phyloP scores from a whole-genome alignment of 2,888 invertebrate species.

The Parelbella ahira region DNA sequence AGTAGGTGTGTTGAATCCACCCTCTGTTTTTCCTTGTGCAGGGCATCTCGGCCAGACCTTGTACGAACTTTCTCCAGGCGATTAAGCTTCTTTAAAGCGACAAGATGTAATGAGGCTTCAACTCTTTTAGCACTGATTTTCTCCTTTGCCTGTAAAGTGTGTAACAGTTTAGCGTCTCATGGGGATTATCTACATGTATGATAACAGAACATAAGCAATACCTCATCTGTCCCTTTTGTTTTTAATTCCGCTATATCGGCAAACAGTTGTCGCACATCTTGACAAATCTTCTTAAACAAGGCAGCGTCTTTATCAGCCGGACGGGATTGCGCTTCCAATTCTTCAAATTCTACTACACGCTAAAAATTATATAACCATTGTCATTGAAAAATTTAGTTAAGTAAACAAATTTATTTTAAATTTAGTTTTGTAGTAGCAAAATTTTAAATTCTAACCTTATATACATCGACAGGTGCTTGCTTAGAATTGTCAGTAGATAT shows the following conservation, averaged over 20 bases:
- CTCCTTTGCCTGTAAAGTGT: constrained; percentile 75
- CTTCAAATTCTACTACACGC: constrained; percentile 87
- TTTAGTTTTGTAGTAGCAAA: constrained; percentile 3
- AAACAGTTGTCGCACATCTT: constrained; percentile 84
- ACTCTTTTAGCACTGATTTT: constrained; percentile 85
- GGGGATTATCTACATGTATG: too few relatives aligned
- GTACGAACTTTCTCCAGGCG: constrained; percentile 93
- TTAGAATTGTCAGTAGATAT: constrained; percentile 56
- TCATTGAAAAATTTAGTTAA: too few relatives aligned
- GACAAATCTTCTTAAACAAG: constrained; percentile 85
- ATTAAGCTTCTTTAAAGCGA: constrained; percentile 94
- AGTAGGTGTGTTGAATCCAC: constrained; percentile 95
- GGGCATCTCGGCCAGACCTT: constrained; percentile 88
- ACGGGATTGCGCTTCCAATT: constrained; percentile 84
- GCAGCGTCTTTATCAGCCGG: constrained; percentile 84
- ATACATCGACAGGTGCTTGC: constrained; percentile 77
- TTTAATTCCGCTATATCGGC: constrained; percentile 85
- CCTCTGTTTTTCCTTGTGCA: constrained; percentile 90
- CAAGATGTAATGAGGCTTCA: constrained; percentile 87
- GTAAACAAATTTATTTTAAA: neutral
- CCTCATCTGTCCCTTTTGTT: constrained; percentile 76
- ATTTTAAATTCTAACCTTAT: constrained; percentile 69
- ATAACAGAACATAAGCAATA: constrained; percentile 36
- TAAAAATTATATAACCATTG: constrained; percentile 42
- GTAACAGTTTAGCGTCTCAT: too few relatives aligned